Percentiles rank a stretch among this genome's conserved stretches.
Evolutionary conservation across 2,888 invertebrate genomes (phyloP).

Genomic region (Anoncus sp.): DNA sequence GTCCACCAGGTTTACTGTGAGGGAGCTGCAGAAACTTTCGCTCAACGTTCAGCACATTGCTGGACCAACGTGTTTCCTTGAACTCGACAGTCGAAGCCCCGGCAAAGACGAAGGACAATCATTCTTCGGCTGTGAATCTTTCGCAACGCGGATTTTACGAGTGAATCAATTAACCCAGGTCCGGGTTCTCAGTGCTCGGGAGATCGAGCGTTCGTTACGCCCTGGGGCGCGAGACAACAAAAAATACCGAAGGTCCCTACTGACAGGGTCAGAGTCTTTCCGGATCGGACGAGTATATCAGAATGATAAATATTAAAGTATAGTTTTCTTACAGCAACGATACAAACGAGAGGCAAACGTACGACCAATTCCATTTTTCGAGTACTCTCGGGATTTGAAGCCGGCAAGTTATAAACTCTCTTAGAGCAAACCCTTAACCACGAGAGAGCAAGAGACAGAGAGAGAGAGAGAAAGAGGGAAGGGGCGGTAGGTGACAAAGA

Average conservation of each 20-base stretch:
- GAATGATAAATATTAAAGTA: constrained; percentile 21
- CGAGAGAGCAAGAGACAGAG: not conserved
- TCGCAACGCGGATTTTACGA: constrained; percentile 40
- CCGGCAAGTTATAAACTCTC: constrained; percentile 7
- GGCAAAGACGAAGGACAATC: constrained; percentile 55
- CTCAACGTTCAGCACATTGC: constrained; percentile 26
- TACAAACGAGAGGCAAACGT: constrained; percentile 22
- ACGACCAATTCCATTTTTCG: constrained; percentile 32
- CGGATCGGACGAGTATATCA: constrained; percentile 12
- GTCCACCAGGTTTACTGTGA: not conserved
- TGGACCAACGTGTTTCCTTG: constrained; percentile 65
- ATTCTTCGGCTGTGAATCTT: constrained; percentile 34
- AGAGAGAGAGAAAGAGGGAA: not conserved
- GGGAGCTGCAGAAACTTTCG: constrained; percentile 38
- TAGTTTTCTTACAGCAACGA: constrained; percentile 16
- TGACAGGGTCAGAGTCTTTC: not conserved
- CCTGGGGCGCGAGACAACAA: constrained; percentile 21
- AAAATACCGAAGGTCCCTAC: constrained; percentile 8
- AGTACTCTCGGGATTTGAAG: constrained; percentile 12
- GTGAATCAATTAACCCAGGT: constrained; percentile 56
- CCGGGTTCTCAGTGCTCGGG: constrained; percentile 21
- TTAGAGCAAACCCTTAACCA: constrained; percentile 9
- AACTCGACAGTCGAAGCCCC: constrained; percentile 63
- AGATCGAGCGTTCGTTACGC: not conserved
- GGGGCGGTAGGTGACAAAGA: constrained; percentile 1